Evolutionary conservation across 2,113 vertebrate species (phyloP), one percentile per base, ranked within the genome.

Genomic region (Pelobates fuscus): DNA sequence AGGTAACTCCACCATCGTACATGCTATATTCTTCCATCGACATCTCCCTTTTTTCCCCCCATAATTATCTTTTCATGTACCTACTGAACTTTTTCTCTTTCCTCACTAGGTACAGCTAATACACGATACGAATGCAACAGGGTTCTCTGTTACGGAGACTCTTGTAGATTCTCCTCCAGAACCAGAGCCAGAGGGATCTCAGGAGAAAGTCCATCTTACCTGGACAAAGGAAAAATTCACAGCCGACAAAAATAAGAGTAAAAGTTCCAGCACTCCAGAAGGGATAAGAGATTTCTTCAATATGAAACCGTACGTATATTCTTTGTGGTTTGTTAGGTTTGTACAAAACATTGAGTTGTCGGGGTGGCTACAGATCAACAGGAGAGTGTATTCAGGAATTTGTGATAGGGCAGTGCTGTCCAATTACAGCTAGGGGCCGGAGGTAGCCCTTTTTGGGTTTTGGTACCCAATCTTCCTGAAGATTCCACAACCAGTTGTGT

Each of bases 261-360:
- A 93, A n/a, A 94, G 92, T 52, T 94, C 92, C 0, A 87, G 93
- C 85, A 95, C 96, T 79, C 91, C 95, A 0, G 94, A 96, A 78
- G 93, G 92, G 88, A 95, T 99, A 89, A 98, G 96, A 84, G 97
- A 99, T 84, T 93, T 99, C 85, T 98, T 99, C 93, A 99, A 89
- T 90, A 99, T 99, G 96, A 99, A 99, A 91, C 97, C 97, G 97
- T 99, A 92, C 0, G 96, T 91, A 46, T 62, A n/a, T 0, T 0
- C n/a, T 3, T 41, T 17, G 58, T 29, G 26, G 25, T 29, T n/a
- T 17, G 17, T 30, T 62, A n/a, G 27, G n/a, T 61, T 32, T 7
- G 5, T 30, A 61, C 8, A 3, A 30, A 30, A 61, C n/a, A 61
- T 61, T 26, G n/a, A 37, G 32, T 37, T 37, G 32, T 37, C 10